Evolutionary conservation across 1,140 invertebrate genomes (phyloP).

Genomic region (Calliopsis andreniformis): DNA sequence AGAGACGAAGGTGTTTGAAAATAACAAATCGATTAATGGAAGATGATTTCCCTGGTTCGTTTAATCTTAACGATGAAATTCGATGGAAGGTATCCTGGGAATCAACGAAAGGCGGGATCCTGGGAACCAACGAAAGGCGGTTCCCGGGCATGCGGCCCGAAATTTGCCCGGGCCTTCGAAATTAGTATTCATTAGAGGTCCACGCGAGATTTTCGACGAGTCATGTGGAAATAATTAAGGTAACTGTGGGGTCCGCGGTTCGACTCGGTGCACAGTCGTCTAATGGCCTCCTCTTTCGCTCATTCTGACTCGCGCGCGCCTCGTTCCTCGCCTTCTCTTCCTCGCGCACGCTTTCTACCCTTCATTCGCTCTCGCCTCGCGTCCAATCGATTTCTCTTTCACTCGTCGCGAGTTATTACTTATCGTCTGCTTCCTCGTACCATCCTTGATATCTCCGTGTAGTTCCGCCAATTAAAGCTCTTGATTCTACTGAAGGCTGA

Average conservation of each 20-base stretch:
- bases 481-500: neutral
- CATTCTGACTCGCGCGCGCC: slow-evolving; percentile 24
- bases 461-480: slow-evolving; percentile 23
- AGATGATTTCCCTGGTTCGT: neutral
- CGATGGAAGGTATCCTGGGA: slow-evolving; percentile 8
- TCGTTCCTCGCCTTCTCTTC: neutral
- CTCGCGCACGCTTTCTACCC: slow-evolving; percentile 26
- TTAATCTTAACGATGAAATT: slow-evolving; percentile 12
- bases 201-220: slow-evolving; percentile 77
- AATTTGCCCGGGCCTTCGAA: slow-evolving; percentile 65
- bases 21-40: neutral
- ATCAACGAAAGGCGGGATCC: slow-evolving; percentile 26
- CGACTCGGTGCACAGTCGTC: slow-evolving; percentile 64
- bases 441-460: slow-evolving; percentile 2
- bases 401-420: slow-evolving; percentile 23
- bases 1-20: neutral
- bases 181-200: slow-evolving; percentile 77
- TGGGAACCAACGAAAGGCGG: slow-evolving; percentile 26
- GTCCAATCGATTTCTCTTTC: slow-evolving; percentile 44
- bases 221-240: slow-evolving; percentile 81
- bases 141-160: slow-evolving; percentile 40
- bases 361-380: slow-evolving; percentile 35
- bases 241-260: slow-evolving; percentile 74
- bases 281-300: slow-evolving; percentile 68
- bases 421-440: slow-evolving; percentile 32